Evolutionary conservation across 2,113 vertebrate species (phyloP), one percentile per base, ranked within the genome.

Genomic region (Nymphicus hollandicus): DNA sequence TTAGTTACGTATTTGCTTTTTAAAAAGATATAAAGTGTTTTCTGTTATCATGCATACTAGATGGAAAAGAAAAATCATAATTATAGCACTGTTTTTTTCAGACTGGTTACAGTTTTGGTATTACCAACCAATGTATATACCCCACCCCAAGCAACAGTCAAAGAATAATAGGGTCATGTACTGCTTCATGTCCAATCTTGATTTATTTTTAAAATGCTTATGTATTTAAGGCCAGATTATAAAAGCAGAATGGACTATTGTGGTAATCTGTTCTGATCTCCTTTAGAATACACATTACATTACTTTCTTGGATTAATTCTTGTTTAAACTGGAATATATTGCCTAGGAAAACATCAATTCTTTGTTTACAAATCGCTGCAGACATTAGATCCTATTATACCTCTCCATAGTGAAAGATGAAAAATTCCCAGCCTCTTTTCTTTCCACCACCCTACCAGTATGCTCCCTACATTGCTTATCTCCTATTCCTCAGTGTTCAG

Each of bases 231-330:
- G 46, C 77, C 70, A 82, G 93, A 95, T 95, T 94, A 87, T 72
- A 81, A 92, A 92, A 92, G 37, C 84, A 79, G 87, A 91, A 85
- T 56, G 56, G 61, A 94, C 56, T 93, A 64, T 89, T 92, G 56
- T 69, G 91, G 85, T 96, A 95, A 97, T 96, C 95, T 95, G 27
- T 91, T 91, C 65, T 95, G 81, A 96, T 97, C 95, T 95, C 35
- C 96, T 95, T 86, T 93, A 92, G 61, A 91, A 89, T 92, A 58
- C 72, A 91, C 76, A 81, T 95, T 90, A 96, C 92, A 93, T 96
- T 29, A 71, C 39, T 84, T 91, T 88, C 82, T 91, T 64, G 88
- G 81, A 96, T 95, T 96, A 94, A 74, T 88, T 95, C 92, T 78
- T 88, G 68, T 95, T 86, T 93, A 86, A 92, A 64, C 55, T 83